Percentiles rank a stretch among this genome's conserved stretches.
Conservation (phyloP, 2,797 vertebrate genomes). For the Sebastes trivittatus region DNA sequence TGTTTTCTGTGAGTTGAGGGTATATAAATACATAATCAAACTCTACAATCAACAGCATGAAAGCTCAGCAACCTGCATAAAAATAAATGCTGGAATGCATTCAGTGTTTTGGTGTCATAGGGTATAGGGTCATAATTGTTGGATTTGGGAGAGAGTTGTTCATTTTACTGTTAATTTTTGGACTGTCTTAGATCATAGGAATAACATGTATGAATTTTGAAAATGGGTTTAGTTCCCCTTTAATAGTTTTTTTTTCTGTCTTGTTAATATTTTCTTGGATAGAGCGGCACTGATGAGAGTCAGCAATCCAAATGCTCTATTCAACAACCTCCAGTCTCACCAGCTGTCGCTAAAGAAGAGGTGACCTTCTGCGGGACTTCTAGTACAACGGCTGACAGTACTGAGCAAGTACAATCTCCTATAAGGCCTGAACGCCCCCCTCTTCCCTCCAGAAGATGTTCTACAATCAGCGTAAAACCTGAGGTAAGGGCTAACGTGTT, state of each 20-base stretch:
- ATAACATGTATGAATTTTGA: no score
- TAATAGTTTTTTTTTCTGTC: no score
- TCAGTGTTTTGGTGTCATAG: background rate
- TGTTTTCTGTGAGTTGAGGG: background rate
- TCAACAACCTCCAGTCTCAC: background rate
- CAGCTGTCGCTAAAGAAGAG: background rate
- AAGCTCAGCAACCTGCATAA: background rate
- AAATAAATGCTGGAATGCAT: background rate
- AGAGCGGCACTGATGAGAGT: background rate
- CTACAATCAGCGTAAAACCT: background rate
- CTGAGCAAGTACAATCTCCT: background rate
- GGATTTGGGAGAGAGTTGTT: no score
- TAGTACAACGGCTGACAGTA: no score
- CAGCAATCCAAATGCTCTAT: background rate
- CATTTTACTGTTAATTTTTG: no score
- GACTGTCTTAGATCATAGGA: no score
- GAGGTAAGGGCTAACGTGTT: conserved; percentile 12
- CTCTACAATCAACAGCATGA: background rate
- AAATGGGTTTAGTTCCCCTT: no score
- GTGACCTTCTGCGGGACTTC: no score
- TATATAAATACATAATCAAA: background rate
- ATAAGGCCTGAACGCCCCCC: conserved; percentile 6
- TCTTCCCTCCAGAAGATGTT: background rate
- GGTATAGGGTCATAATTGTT: no score
- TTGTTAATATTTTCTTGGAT: background rate